These are phyloP conservation scores for fruit fly (Drosophila melanogaster) DNA, from an alignment of 1,140 invertebrate species.

Conservation along the genomic window DNA sequence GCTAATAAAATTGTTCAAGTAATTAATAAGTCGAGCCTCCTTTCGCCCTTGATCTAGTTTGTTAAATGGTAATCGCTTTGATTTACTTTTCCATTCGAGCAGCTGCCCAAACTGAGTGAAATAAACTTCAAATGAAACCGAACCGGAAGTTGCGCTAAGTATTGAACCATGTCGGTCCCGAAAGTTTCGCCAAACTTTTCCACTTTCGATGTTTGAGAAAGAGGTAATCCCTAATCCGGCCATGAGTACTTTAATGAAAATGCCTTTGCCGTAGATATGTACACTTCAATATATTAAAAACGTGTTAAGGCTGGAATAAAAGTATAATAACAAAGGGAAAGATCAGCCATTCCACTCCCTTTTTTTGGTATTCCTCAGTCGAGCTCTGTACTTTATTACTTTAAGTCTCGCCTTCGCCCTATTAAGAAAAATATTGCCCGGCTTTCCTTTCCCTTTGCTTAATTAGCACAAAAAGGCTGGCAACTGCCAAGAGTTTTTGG, in stretches of 20 bases:
- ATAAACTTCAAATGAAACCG: conserved; percentile 62
- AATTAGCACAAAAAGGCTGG: conserved; percentile 69
- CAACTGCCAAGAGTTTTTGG: conserved; percentile 33
- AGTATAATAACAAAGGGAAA: too few species aligned
- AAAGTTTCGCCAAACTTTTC: conserved; percentile 62
- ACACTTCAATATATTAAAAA: not conserved
- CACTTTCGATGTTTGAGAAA: conserved; percentile 28
- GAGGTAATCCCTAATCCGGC: conserved; percentile 4
- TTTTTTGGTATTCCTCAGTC: conserved; percentile 12
- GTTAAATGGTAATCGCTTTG: conserved; percentile 54
- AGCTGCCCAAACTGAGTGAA: conserved; percentile 40
- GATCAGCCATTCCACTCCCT: not conserved
- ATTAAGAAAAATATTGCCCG: conserved; percentile 33
- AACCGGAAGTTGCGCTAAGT: conserved; percentile 51
- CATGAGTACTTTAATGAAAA: conserved; percentile 13
- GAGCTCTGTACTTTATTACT: conserved; percentile 3
- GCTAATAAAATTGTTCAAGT: conserved; percentile 53
- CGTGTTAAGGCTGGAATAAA: not conserved
- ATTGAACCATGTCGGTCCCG: conserved; percentile 34
- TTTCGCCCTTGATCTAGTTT: conserved; percentile 23
- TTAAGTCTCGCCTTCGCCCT: conserved; percentile 5
- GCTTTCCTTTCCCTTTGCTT: conserved; percentile 43
- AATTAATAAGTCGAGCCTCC: conserved; percentile 58
- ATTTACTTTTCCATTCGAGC: conserved; percentile 63
- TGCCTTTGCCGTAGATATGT: not conserved